phyloP scores from a whole-genome alignment of 1,140 invertebrate species.

The Leptonema lineaticorne region DNA sequence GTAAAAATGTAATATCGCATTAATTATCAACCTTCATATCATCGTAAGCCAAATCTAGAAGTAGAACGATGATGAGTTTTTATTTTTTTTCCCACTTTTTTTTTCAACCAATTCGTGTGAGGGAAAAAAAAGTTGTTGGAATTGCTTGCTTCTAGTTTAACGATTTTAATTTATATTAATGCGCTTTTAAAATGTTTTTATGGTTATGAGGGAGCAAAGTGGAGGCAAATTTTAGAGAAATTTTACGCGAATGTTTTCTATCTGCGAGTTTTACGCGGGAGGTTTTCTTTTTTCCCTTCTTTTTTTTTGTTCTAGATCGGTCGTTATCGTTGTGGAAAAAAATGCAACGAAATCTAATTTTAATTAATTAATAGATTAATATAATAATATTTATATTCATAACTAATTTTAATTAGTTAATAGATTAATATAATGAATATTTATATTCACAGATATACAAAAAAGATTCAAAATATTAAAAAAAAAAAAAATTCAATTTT shows the following conservation, averaged over 20 bases:
- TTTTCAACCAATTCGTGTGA: background rate
- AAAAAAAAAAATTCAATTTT: too few relatives aligned
- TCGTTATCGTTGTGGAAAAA: too few relatives aligned
- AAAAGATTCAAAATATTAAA: too few relatives aligned
- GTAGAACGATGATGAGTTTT: background rate
- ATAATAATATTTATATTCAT: too few relatives aligned
- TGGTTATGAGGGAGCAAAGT: constrained; percentile 17
- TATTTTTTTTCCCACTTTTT: background rate
- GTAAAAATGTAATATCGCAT: constrained; percentile 17
- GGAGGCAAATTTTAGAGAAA: background rate
- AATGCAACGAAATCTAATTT: too few relatives aligned
- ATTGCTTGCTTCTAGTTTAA: constrained; percentile 30
- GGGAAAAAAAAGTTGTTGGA: constrained; percentile 16
- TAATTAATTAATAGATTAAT: too few relatives aligned
- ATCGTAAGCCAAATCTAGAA: background rate
- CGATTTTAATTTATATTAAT: constrained; percentile 38
- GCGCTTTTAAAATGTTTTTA: constrained; percentile 26
- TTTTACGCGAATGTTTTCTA: constrained; percentile 8
- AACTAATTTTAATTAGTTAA: too few relatives aligned
- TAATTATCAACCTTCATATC: constrained; percentile 16
- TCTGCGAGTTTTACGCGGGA: background rate
- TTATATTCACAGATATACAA: too few relatives aligned
- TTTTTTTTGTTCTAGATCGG: too few relatives aligned
- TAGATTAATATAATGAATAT: too few relatives aligned
- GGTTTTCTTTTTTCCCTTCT: background rate